These are phyloP conservation scores for Carcharodon carcharias DNA, from an alignment of 2,797 vertebrate species.

Conservation along the genomic window DNA sequence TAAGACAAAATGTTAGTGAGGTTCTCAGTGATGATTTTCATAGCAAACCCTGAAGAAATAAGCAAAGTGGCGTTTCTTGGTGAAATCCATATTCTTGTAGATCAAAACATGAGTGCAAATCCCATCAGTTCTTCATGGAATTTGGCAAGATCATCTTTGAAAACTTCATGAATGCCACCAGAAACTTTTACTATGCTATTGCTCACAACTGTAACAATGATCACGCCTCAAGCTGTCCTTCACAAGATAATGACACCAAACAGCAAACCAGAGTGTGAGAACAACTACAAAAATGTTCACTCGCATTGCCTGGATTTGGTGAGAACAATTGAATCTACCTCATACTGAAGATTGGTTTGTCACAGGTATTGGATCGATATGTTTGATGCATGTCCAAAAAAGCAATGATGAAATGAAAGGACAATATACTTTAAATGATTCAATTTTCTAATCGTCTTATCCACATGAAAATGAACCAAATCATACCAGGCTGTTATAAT, in stretches of 20 bases:
- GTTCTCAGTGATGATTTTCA: background rate
- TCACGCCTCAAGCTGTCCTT: background rate
- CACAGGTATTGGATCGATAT: background rate
- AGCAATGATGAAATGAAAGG: background rate
- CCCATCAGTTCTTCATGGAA: background rate
- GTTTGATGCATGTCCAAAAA: background rate
- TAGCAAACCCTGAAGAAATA: background rate
- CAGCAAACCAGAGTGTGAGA: background rate
- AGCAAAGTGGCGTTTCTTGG: background rate
- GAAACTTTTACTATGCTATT: background rate
- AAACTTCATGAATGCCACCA: background rate
- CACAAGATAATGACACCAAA: background rate
- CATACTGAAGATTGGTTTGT: background rate
- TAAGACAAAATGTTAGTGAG: background rate
- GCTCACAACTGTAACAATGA: background rate
- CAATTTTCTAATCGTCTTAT: background rate
- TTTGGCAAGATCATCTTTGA: background rate
- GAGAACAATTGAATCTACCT: background rate
- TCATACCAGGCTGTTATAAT: no score
- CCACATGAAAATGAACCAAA: background rate
- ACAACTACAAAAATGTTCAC: no score
- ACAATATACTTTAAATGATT: background rate
- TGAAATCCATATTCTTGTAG: background rate
- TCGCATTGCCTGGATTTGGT: background rate
- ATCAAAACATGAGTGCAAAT: background rate